Base-by-base conservation (phyloP, 2,888 invertebrate species). In the Ommatoiulus sabulosus region DNA sequence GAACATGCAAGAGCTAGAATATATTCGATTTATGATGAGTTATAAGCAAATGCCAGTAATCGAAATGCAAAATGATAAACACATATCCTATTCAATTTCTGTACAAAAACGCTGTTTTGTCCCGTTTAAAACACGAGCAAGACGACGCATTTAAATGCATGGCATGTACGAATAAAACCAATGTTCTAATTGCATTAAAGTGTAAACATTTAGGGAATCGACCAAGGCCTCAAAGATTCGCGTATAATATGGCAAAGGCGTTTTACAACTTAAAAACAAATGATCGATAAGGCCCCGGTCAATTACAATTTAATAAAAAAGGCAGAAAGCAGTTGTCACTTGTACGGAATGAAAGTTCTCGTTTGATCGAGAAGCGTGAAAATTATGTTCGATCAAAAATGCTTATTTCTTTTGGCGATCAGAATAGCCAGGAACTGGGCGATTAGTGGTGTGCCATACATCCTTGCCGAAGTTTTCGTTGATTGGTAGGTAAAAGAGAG, bases 391-490 rank as follows among this genome's bases (percentile, higher is more conserved):
- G n/a, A 24, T 72, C 24, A 46, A 44, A 35, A 44, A 85, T 85
- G 44, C 44, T 87, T 52, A 52, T 87, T 87, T 48, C 52, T 57
- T 46, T 35, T 87, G 52, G 17, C 48, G 44, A 87, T 87, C 87
- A 43, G 87, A 80, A 80, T 84, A 89, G 57, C 88, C 89, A 1
- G 89, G 89, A 57, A 89, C 87, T 35, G 89, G 89, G n/a, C 89
- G 80, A 43, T 80, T 80, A n/a, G 89, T 89, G 8, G 89, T 87
- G 84, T 87, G 87, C 89, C 89, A 89, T 6, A 89, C 89, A 44
- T 89, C 48, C 57, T 89, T 89, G n/a, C 91, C 91, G n/a, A 91
- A 89, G 85, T 90, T 90, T 35, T 89, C 89, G 89, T 91, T 91
- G 52, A 91, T 86, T n/a, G 72, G 72, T 80, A 86, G 24, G 87